These are phyloP conservation scores for Astreopora myriophthalma DNA, from an alignment of 64 coral and sea anemone genomes.

Conservation along the genomic window DNA sequence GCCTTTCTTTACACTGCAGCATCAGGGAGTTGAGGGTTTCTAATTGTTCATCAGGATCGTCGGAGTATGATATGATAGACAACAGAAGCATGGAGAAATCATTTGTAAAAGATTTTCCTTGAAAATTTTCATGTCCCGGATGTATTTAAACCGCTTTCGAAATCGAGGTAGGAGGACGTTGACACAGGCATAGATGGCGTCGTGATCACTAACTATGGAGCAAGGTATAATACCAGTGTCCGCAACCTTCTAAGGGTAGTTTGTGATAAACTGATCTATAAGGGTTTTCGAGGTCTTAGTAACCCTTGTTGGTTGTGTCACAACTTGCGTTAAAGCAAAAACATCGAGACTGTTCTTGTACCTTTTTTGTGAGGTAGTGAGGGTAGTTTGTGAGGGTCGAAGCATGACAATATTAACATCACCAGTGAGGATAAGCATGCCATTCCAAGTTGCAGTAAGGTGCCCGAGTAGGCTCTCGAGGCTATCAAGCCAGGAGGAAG, in stretches of 20 bases:
- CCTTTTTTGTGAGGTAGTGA: background rate
- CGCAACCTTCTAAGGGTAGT: background rate
- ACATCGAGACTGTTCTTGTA: conserved; percentile 8
- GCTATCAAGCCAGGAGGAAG: conserved; percentile 18
- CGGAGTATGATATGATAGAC: conserved; percentile 14
- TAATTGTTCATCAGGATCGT: conserved; percentile 65
- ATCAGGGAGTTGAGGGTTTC: conserved; percentile 49
- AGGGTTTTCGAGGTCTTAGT: conserved; percentile 38
- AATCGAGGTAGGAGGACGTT: no score
- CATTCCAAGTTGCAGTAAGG: conserved; percentile 37
- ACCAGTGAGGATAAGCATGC: conserved; percentile 36
- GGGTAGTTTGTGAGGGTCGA: no score
- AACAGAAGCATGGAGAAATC: conserved; percentile 43
- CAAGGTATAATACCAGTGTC: conserved; percentile 36
- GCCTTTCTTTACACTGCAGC: conserved; percentile 54
- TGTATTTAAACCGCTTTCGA: no score
- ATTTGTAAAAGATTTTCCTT: no score
- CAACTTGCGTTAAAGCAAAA: conserved; percentile 38
- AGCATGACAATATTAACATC: no score
- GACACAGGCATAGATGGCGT: background rate
- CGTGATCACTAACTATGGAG: conserved; percentile 36
- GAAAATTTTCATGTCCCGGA: no score
- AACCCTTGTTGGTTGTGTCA: conserved; percentile 19
- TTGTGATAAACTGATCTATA: conserved; percentile 41
- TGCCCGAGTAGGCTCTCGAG: conserved; percentile 36